phyloP scores from a whole-genome alignment of 2,113 vertebrate species.

The Dasyornis broadbenti region DNA sequence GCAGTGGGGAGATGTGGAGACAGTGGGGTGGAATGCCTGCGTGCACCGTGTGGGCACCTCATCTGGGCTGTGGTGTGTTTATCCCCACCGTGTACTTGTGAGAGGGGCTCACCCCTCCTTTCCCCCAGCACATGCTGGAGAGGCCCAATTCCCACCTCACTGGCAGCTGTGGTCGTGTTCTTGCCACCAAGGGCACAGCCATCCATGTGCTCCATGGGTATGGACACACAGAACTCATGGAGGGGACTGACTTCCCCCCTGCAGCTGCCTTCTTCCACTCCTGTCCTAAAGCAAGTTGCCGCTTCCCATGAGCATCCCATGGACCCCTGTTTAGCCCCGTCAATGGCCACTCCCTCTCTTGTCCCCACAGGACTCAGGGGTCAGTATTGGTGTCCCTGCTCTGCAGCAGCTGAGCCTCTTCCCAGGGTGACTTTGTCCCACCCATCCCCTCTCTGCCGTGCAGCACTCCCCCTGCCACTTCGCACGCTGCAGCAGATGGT shows the following conservation, averaged over 20 bases:
- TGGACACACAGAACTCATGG: not conserved
- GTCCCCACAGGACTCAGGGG: not conserved
- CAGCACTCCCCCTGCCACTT: not conserved
- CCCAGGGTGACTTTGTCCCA: not conserved
- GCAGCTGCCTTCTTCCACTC: not conserved
- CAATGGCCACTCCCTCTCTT: not conserved
- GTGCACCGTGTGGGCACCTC: fast-evolving
- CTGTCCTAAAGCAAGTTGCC: not conserved
- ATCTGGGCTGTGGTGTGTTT: fast-evolving
- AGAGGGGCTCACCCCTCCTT: not conserved
- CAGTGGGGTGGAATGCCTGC: fast-evolving
- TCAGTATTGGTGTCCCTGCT: fast-evolving
- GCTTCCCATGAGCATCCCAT: not conserved
- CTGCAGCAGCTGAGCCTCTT: not conserved
- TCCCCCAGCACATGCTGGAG: not conserved
- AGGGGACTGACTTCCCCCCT: not conserved
- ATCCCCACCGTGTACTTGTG: fast-evolving
- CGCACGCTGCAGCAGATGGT: not conserved
- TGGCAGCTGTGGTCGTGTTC: not conserved
- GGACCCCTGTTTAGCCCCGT: not conserved
- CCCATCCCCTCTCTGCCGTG: not conserved
- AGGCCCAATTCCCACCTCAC: not conserved
- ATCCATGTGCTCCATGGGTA: not conserved
- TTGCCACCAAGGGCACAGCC: not conserved
- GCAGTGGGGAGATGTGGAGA: not conserved